Base-by-base conservation (phyloP, 2,888 invertebrate species). In the Omphaloscelis lunosa region DNA sequence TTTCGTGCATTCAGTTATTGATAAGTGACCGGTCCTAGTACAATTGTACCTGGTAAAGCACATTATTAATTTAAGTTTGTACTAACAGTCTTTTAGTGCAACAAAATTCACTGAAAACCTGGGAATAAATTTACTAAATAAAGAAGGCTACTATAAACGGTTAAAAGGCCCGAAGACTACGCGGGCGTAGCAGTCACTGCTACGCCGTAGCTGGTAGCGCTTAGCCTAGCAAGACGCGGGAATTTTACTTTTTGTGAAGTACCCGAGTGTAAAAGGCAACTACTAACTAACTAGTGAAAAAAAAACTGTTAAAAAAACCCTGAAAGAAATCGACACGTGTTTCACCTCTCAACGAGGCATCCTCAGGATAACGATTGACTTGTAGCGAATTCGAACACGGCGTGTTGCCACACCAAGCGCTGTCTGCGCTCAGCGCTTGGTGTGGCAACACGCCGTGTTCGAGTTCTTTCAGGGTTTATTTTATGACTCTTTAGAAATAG, bases 111-210 rank as follows among this genome's bases (percentile, higher is more conserved):
- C 5, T 45, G 17, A 27, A 65, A 72, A 48, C 12, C 6, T 15
- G 8, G 12, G 20, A 1, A 51, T 41, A 6, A 20, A 41, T 45
- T 53, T 3, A 56, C 39, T n/a, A 56, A 59, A 58, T 17, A 65
- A 53, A 69, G 29, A 67, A 68, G 0, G 17, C 12, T 45, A 67
- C 56, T 62, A 12, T 69, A 41, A 41, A 23, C 48, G 17, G 41
- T 34, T 63, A 29, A 75, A 79, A 62, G 51, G 39, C 23, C 27
- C 34, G 23, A 62, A 23, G 53, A 11, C 56, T 81, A 81, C 81
- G 48, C 59, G 48, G n/a, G n/a, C 75, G 67, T 75, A 79, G 75
- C 75, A 81, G 41, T 59, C 15, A 58, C 62, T 70, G 63, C 77
- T 78, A 78, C 70, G 58, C n/a, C 63, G 70, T 78, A 78, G 70